Evolutionary conservation across 2,797 vertebrate genomes (phyloP).

Genomic region (Zalophus californianus): DNA sequence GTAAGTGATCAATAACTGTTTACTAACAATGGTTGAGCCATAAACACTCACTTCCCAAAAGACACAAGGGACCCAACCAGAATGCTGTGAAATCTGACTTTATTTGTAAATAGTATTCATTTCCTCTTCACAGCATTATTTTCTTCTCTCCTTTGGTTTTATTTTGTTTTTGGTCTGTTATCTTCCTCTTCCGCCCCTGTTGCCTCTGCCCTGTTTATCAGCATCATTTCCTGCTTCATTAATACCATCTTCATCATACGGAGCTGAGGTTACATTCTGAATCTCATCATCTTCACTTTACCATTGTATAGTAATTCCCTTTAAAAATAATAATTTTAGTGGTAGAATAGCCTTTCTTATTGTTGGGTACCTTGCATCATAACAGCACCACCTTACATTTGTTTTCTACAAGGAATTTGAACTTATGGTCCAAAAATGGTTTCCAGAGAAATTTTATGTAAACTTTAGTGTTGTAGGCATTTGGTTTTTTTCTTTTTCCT

Average conservation of each 20-base stretch:
- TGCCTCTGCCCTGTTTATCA: not conserved
- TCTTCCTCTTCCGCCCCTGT: not conserved
- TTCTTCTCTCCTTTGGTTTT: not conserved
- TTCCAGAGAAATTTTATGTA: constrained; percentile 29
- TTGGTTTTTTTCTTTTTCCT: not conserved
- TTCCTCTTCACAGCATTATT: not conserved
- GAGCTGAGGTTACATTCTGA: not conserved
- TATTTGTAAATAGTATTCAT: not conserved
- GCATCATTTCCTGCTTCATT: not conserved
- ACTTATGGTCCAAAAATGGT: not conserved
- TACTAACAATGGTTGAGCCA: not conserved
- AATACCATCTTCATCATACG: not conserved
- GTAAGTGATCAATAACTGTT: not conserved
- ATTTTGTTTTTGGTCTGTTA: not conserved
- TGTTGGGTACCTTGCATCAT: not conserved
- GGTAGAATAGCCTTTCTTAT: not conserved
- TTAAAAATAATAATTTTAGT: constrained; percentile 54
- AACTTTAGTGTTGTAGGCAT: not conserved
- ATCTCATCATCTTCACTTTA: not conserved
- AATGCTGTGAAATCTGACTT: not conserved
- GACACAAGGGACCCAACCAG: not conserved
- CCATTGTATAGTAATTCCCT: not conserved
- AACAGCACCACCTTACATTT: not conserved
- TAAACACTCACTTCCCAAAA: not conserved
- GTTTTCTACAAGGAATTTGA: not conserved